Base-by-base conservation (phyloP, 23 tunicate species). In the Halocynthia aurantium region DNA sequence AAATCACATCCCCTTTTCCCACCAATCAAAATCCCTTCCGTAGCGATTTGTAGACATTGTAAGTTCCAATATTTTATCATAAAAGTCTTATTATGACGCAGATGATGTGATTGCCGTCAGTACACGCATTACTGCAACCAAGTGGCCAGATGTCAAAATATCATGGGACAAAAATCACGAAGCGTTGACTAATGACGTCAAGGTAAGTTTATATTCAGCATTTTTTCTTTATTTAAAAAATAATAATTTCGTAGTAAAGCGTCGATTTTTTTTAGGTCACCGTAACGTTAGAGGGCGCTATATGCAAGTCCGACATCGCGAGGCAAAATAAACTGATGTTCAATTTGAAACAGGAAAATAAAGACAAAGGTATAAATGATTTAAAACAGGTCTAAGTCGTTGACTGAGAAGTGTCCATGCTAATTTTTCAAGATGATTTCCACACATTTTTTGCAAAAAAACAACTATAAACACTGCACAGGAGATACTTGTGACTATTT, bases 291-390 rank as follows among this genome's bases (percentile, higher is more conserved):
- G n/a, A 71, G 49, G 55, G 57, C 60, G 31, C 55, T 17, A 74
- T 74, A 31, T 74, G 78, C 62, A 54, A 54, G 20, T 74, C 78
- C 0, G 62, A 74, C 57, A 74, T 74, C 78, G 78, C 78, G 10
- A 52, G 64, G 4, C 64, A 74, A 50, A 74, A 74, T 49, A 53
- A 54, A 22, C 22, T 74, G 57, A 53, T 20, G 8, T 10, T 74
- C 10, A 53, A 65, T 9, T 10, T 65, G 19, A 55, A 51, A 17
- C 50, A 11, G 22, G 57, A 21, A 55, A 71, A 22, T 15, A 10
- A 52, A 10, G 51, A 52, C 51, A 71, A 71, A 71, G 76, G 76
- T 71, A 22, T 10, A 60, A 5, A 1, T 15, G 72, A 22, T 31
- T 31, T 31, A n/a, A n/a, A n/a, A n/a, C n/a, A n/a, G n/a, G n/a